These are phyloP conservation scores for Heliconius ismenius DNA, from an alignment of 2,888 invertebrate genomes.

Conservation along the genomic window DNA sequence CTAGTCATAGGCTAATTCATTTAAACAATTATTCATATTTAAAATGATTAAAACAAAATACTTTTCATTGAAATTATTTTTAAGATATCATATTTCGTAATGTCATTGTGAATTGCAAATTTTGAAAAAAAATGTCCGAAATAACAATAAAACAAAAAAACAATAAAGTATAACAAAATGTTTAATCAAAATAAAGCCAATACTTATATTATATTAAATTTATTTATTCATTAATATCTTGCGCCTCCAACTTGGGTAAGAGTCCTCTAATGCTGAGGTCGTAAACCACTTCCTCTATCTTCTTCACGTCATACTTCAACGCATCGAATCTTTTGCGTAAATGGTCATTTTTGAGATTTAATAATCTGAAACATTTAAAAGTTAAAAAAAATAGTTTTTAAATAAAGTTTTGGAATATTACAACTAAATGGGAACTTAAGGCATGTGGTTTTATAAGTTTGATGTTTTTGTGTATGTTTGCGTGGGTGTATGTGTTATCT, in stretches of 20 bases:
- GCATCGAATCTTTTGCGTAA: slow-evolving; percentile 93
- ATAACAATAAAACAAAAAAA: neutral
- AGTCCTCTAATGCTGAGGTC: slow-evolving; percentile 92
- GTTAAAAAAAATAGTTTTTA: neutral
- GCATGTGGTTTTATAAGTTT: neutral
- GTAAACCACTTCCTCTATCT: slow-evolving; percentile 95
- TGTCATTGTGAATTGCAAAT: no score
- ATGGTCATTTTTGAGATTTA: slow-evolving; percentile 95
- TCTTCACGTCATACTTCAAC: slow-evolving; percentile 95
- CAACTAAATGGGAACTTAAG: no score
- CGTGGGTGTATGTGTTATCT: neutral
- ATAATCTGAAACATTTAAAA: slow-evolving; percentile 68
- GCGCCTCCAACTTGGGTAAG: slow-evolving; percentile 53
- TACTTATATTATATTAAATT: neutral
- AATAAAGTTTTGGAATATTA: no score
- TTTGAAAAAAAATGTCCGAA: no score
- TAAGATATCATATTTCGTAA: no score
- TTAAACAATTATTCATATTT: no score
- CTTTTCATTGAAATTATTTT: no score
- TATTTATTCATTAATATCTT: slow-evolving; percentile 2
- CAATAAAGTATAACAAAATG: no score
- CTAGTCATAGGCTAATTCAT: no score
- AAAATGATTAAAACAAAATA: no score
- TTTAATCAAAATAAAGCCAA: neutral
- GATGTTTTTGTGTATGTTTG: neutral